phyloP scores from a whole-genome alignment of 2,888 invertebrate genomes.

The Drosophila anomelani region DNA sequence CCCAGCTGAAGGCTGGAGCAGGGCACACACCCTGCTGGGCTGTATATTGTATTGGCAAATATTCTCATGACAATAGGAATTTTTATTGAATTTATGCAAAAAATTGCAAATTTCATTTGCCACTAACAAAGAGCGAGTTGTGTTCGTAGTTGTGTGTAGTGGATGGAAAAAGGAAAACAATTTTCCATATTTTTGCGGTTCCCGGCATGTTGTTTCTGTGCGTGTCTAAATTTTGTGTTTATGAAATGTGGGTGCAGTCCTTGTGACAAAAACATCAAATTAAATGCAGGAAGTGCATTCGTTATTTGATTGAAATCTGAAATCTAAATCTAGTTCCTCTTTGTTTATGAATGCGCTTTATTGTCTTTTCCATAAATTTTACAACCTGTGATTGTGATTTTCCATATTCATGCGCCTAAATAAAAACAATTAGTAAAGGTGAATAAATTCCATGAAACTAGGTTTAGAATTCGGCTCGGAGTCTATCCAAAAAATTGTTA shows the following conservation, averaged over 20 bases:
- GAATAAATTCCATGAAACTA: background rate
- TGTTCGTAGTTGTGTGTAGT: conserved; percentile 20
- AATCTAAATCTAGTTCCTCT: conserved; percentile 18
- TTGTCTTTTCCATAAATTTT: background rate
- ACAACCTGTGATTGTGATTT: conserved; percentile 8
- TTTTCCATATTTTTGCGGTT: conserved; percentile 31
- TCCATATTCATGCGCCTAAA: background rate
- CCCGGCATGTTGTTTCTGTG: conserved; percentile 10
- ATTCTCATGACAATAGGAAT: conserved; percentile 79
- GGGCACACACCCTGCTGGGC: background rate
- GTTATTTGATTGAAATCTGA: conserved; percentile 39
- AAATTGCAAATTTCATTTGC: conserved; percentile 77
- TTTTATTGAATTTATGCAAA: conserved; percentile 80
- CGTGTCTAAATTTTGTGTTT: conserved; percentile 32
- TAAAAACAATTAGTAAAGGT: conserved; percentile 1
- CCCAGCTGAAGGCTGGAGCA: conserved; percentile 45
- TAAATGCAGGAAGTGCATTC: conserved; percentile 34
- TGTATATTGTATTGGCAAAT: conserved; percentile 74
- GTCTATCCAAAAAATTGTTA: conserved; percentile 42
- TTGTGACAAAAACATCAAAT: conserved; percentile 42
- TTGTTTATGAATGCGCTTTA: conserved; percentile 8
- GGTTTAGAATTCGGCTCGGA: conserved; percentile 47
- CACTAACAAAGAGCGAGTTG: conserved; percentile 44
- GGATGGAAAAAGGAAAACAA: conserved; percentile 20
- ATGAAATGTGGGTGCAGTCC: conserved; percentile 25